Conservation (phyloP, 2,888 invertebrate genomes). For the Kuschelorhynchus macadamiae region DNA sequence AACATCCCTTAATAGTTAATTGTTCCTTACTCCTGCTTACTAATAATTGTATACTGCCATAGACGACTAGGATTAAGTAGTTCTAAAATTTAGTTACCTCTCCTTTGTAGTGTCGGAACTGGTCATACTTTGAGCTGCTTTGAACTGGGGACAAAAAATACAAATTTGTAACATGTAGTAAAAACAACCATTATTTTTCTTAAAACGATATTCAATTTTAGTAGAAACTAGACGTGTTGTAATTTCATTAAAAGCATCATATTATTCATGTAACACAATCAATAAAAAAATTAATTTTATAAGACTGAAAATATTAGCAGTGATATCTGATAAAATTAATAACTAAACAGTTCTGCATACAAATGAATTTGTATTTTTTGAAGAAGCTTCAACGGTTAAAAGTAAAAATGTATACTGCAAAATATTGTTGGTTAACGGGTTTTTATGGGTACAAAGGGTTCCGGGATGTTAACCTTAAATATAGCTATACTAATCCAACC, state of each 20-base stretch:
- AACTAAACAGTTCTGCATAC: too few species aligned
- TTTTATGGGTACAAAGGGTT: conserved; percentile 21
- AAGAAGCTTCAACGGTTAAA: not conserved
- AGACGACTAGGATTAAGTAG: conserved; percentile 6
- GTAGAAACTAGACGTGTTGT: too few species aligned
- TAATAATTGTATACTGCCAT: conserved; percentile 16
- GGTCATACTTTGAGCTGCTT: not conserved
- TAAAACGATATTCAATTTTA: too few species aligned
- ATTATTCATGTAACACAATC: too few species aligned
- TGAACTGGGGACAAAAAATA: too few species aligned
- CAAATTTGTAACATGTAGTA: too few species aligned
- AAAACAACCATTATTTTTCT: too few species aligned
- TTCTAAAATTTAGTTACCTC: conserved; percentile 19
- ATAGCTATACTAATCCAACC: conserved; percentile 17
- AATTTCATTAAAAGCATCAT: too few species aligned
- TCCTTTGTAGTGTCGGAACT: conserved; percentile 7
- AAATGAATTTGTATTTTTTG: not conserved
- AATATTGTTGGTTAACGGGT: conserved; percentile 23
- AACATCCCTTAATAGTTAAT: conserved; percentile 44
- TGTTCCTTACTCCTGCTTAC: conserved; percentile 20
- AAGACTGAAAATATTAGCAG: too few species aligned
- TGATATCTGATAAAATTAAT: too few species aligned
- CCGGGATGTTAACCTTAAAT: conserved; percentile 1
- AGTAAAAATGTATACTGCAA: not conserved
- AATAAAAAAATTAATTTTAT: too few species aligned